phyloP scores from a whole-genome alignment of 1,140 invertebrate species.

The Copidosoma floridanum region DNA sequence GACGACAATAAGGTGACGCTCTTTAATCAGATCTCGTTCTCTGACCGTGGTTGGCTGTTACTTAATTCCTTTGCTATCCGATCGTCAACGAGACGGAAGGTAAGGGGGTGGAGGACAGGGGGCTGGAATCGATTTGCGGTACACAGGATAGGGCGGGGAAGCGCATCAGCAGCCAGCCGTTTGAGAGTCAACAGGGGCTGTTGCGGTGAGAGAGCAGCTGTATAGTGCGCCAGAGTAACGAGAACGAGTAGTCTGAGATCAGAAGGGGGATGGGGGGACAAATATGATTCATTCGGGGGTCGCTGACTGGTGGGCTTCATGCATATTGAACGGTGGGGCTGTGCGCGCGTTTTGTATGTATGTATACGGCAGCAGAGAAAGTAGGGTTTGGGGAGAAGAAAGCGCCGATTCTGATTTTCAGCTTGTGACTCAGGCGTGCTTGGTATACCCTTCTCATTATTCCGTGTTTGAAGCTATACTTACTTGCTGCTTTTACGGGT shows the following conservation, averaged over 20 bases:
- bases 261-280: not conserved
- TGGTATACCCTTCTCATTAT: too few relatives aligned
- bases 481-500: too few relatives aligned
- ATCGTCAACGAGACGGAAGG: not conserved
- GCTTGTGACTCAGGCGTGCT: constrained; percentile 22
- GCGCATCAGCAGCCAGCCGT: not conserved
- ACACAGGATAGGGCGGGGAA: not conserved
- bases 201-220: not conserved
- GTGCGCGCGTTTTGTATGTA: not conserved
- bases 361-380: not conserved
- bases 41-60: too few relatives aligned
- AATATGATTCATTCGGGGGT: constrained; percentile 24
- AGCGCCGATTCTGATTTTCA: constrained; percentile 6
- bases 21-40: constrained; percentile 20
- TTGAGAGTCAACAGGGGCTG: constrained; percentile 20
- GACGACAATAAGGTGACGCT: too few relatives aligned
- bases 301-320: too few relatives aligned
- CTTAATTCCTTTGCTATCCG: too few relatives aligned
- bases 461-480: too few relatives aligned
- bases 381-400: not conserved
- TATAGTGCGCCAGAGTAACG: not conserved
- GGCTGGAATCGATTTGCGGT: constrained; percentile 8
- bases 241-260: constrained; percentile 1
- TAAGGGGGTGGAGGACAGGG: not conserved
- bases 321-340: constrained; percentile 21